Evolutionary conservation across 2,888 invertebrate genomes (phyloP), one percentile per base, ranked within the genome.

Genomic region (Drosophila anomelani): DNA sequence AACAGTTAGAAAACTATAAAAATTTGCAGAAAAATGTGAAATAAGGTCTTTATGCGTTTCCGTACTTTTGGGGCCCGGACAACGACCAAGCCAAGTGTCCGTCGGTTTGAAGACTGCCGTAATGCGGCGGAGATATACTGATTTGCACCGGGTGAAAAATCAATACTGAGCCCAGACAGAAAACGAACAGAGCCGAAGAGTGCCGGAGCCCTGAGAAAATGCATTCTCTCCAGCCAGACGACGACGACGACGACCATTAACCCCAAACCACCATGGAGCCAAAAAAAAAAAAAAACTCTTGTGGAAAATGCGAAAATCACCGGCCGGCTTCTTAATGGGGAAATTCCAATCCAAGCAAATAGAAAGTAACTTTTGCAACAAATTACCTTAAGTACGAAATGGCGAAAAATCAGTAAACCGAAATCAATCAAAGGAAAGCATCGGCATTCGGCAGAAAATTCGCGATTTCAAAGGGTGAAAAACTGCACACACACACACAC

Each of bases 141-240:
- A 68, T 68, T 59, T 80, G 81, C 78, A 83, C 69, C 68, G 69
- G 69, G 36, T 43, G 69, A 81, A 90, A 91, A 91, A 91, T 91
- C 91, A 89, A 91, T 91, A 91, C 74, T 72, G 76, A 77, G 84
- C 80, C 78, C 88, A 81, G 85, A 79, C 83, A 76, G 54, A 75
- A 58, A 59, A 39, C 58, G 58, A 85, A 70, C 54, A 17, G 63
- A 75, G 71, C 83, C 84, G 77, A 62, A 61, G 63, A 61, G 63
- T 59, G 55, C 58, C 60, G 63, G 71, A 53, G 20, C 58, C 59
- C 54, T 63, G 71, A 76, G 51, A 36, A 56, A 75, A 77, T 83
- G 88, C 82, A 83, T 80, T 74, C 71, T 73, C 74, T 36, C 63
- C 57, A 70, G 57, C 29, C 36, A 53, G 51, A 36, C 51, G 51